phyloP scores from a whole-genome alignment of 2,888 invertebrate genomes.

The Trissoscelio sp. region DNA sequence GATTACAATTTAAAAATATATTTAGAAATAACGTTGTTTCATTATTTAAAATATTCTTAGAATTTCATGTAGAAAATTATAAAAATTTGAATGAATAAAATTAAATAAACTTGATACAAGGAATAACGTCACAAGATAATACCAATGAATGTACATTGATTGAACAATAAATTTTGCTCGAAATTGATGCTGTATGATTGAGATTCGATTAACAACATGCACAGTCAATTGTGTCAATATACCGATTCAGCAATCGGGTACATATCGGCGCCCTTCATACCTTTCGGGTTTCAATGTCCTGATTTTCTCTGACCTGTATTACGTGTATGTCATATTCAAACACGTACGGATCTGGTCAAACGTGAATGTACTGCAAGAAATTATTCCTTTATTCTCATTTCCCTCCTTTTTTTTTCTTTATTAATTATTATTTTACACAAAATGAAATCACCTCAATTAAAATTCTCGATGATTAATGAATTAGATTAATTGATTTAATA shows the following conservation, averaged over 20 bases:
- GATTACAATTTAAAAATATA: too few species aligned
- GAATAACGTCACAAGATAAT: too few species aligned
- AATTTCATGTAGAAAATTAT: too few species aligned
- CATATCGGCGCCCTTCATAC: slow-evolving; percentile 20
- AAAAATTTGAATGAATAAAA: too few species aligned
- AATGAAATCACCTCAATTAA: too few species aligned
- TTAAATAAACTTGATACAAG: too few species aligned
- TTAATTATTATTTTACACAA: too few species aligned
- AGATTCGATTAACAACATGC: slow-evolving; percentile 18
- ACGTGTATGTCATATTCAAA: slow-evolving; percentile 22
- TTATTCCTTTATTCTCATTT: background rate
- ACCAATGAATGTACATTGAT: background rate
- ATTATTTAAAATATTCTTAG: too few species aligned
- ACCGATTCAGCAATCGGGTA: slow-evolving; percentile 9
- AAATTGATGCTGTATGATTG: slow-evolving; percentile 23
- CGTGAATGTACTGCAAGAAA: slow-evolving; percentile 3
- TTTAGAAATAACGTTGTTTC: too few species aligned
- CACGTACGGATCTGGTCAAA: background rate
- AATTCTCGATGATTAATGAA: too few species aligned
- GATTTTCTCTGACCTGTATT: slow-evolving; percentile 25
- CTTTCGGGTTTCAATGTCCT: slow-evolving; percentile 23
- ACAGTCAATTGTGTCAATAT: slow-evolving; percentile 15
- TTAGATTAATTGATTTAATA: too few species aligned
- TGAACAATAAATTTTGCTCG: slow-evolving; percentile 6
- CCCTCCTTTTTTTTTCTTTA: too few species aligned